Evolutionary conservation across 1,140 invertebrate genomes (phyloP).

Genomic region (Elymnias hypermnestra): DNA sequence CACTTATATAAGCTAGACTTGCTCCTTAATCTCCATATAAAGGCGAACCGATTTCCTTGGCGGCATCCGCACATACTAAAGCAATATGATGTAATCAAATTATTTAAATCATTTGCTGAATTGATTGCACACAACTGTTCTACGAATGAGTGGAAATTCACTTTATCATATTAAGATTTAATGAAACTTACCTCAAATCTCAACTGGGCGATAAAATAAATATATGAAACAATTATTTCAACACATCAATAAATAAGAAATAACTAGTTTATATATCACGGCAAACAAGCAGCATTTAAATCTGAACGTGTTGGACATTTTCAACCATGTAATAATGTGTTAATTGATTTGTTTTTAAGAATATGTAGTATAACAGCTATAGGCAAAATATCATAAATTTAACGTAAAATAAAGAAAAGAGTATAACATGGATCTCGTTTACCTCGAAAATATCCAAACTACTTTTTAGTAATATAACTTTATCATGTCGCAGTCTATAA

Average conservation of each 20-base stretch:
- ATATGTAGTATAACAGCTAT: too few relatives aligned
- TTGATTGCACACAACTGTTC: not conserved
- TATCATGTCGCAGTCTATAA: too few relatives aligned
- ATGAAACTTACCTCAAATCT: too few relatives aligned
- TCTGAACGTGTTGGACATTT: not conserved
- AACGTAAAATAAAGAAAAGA: too few relatives aligned
- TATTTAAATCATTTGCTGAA: conserved; percentile 8
- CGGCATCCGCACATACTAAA: conserved; percentile 31
- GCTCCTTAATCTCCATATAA: conserved; percentile 45
- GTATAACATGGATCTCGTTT: too few relatives aligned
- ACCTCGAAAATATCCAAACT: too few relatives aligned
- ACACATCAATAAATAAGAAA: not conserved
- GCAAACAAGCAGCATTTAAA: conserved; percentile 5
- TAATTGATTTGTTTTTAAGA: too few relatives aligned
- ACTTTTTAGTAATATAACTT: too few relatives aligned
- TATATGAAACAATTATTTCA: conserved; percentile 5
- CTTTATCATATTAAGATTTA: too few relatives aligned
- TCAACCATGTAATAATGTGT: too few relatives aligned
- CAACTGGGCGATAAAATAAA: too few relatives aligned
- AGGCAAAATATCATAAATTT: too few relatives aligned
- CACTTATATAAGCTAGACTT: conserved; percentile 48
- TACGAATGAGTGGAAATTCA: not conserved
- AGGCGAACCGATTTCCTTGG: conserved; percentile 42
- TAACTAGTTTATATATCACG: conserved; percentile 4
- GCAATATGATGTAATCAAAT: conserved; percentile 36